phyloP scores from a whole-genome alignment of 1,140 invertebrate genomes.

The Drosophila repletoides region DNA sequence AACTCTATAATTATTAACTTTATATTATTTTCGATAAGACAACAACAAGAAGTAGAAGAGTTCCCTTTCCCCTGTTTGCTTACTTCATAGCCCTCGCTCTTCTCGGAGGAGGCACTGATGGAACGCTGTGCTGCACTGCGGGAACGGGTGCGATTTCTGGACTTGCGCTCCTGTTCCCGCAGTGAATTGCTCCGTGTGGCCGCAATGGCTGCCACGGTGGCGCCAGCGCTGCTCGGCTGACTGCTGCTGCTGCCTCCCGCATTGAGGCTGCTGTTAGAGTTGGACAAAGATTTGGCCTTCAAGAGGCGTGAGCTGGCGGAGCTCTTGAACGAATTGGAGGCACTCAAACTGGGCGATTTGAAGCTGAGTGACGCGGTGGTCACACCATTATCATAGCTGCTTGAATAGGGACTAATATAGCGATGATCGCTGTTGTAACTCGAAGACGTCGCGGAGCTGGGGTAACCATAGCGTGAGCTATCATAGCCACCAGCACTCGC shows the following conservation, averaged over 20 bases:
- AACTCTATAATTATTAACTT: neutral
- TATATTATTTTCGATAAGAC: conserved; percentile 16
- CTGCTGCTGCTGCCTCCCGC: conserved; percentile 9
- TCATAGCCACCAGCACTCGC: conserved; percentile 60
- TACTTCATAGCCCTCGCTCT: conserved; percentile 88
- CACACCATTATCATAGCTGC: conserved; percentile 81
- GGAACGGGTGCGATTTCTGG: conserved; percentile 71
- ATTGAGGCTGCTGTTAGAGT: conserved; percentile 74
- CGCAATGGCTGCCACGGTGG: conserved; percentile 70
- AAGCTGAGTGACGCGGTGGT: conserved; percentile 80
- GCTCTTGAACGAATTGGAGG: conserved; percentile 66
- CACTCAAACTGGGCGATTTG: conserved; percentile 53
- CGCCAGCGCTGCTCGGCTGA: conserved; percentile 40
- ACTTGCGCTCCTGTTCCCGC: conserved; percentile 80
- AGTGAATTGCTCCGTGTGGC: conserved; percentile 76
- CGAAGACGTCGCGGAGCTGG: conserved; percentile 42
- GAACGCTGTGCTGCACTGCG: conserved; percentile 75
- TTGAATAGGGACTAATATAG: conserved; percentile 79
- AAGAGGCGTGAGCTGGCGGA: conserved; percentile 49
- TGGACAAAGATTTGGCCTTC: conserved; percentile 66
- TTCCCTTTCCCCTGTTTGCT: conserved; percentile 62
- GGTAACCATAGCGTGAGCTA: conserved; percentile 55
- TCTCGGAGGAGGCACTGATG: conserved; percentile 79
- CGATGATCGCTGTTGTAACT: conserved; percentile 65
- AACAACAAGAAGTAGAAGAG: conserved; percentile 34